Evolutionary conservation across 2,113 vertebrate genomes (phyloP).

Genomic region (Pelmatolapia mariae): DNA sequence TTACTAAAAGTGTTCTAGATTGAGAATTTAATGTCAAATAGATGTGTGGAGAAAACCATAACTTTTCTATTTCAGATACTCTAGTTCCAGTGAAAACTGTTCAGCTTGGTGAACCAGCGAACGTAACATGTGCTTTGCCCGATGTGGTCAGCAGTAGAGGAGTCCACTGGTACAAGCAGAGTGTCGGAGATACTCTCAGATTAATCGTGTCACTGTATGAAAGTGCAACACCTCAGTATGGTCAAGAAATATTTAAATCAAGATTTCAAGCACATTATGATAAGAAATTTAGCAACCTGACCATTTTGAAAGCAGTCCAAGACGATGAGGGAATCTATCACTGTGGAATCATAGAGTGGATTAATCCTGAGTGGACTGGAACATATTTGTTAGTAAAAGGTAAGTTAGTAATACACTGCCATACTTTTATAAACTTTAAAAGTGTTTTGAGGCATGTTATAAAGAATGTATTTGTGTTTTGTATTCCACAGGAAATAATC

Average conservation of each 20-base stretch:
- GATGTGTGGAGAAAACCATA: fast-evolving
- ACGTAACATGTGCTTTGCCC: not conserved
- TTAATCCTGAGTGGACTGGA: too few species aligned
- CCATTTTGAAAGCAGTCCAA: not conserved
- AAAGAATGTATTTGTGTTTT: too few species aligned
- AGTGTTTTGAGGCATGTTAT: too few species aligned
- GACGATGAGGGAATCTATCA: too few species aligned
- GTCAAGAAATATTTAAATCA: not conserved
- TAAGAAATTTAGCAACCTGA: not conserved
- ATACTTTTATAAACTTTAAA: too few species aligned
- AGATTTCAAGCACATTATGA: fast-evolving
- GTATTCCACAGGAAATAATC: too few species aligned
- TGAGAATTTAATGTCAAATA: not conserved
- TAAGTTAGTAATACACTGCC: too few species aligned
- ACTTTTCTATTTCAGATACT: not conserved
- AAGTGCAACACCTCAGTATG: fast-evolving
- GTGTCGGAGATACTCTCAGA: not conserved
- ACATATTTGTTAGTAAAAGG: too few species aligned
- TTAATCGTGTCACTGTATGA: not conserved
- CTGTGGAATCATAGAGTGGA: too few species aligned
- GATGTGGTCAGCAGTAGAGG: fast-evolving
- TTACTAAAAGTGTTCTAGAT: not conserved
- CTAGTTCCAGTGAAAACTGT: not conserved
- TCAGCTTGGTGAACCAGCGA: not conserved
- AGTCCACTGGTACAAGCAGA: constrained; percentile 18